These are phyloP conservation scores for Carollia perspicillata DNA, from an alignment of 2,113 vertebrate genomes.

Conservation along the genomic window DNA sequence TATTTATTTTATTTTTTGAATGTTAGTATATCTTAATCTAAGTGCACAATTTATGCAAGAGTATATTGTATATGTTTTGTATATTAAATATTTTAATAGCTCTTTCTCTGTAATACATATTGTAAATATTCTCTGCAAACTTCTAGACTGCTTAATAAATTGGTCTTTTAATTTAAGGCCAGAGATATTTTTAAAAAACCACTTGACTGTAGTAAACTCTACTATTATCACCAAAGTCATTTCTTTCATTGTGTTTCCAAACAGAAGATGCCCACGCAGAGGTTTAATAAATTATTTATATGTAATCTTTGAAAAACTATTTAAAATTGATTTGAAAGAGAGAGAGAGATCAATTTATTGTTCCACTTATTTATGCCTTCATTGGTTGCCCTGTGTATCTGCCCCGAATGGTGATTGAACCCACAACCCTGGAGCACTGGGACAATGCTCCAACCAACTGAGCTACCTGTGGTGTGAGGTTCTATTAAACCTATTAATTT, in stretches of 20 bases:
- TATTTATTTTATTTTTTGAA: not conserved
- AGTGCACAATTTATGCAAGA: not conserved
- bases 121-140: not conserved
- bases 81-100: not conserved
- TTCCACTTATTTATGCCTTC: no score
- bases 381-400: no score
- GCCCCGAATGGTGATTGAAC: no score
- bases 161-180: not conserved
- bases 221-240: not conserved
- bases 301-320: not conserved
- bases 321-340: no score
- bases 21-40: not conserved
- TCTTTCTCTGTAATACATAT: not conserved
- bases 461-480: not conserved
- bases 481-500: not conserved
- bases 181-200: not conserved
- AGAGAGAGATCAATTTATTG: no score
- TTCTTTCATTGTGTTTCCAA: not conserved
- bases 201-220: not conserved
- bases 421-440: no score
- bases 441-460: no score
- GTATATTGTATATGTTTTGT: not conserved
- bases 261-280: not conserved
- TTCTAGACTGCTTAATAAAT: not conserved
- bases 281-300: not conserved